These are phyloP conservation scores for Leucopsar rothschildi DNA, from an alignment of 2,113 vertebrate species.

Conservation along the genomic window DNA sequence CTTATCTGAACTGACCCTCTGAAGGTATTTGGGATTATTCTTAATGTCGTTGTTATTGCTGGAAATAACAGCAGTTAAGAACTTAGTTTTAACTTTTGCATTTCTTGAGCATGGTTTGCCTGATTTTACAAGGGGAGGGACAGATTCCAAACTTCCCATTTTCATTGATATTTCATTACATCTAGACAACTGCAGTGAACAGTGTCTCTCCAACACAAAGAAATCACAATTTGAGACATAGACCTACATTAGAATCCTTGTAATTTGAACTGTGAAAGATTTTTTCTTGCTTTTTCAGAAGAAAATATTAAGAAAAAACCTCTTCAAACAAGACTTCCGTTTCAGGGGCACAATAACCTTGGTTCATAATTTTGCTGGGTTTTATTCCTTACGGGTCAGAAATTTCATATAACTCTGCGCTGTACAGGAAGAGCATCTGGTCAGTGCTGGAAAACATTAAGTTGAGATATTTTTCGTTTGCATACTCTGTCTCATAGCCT, in stretches of 20 bases:
- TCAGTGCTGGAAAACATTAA: background rate
- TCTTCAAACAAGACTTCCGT: background rate
- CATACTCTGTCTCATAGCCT: background rate
- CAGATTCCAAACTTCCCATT: background rate
- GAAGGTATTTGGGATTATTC: conserved; percentile 9
- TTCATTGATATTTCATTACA: background rate
- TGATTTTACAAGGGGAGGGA: background rate
- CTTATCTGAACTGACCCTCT: conserved; percentile 44
- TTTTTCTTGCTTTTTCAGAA: background rate
- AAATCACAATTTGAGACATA: background rate
- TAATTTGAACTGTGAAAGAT: background rate
- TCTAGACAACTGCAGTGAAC: background rate
- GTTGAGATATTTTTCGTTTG: background rate
- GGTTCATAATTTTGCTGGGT: background rate
- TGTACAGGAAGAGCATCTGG: background rate
- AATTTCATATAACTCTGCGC: background rate
- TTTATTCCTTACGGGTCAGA: background rate
- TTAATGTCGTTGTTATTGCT: background rate
- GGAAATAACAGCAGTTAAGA: background rate
- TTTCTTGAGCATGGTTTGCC: background rate
- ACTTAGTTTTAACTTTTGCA: background rate
- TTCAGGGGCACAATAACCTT: background rate
- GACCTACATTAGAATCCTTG: background rate
- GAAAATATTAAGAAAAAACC: background rate
- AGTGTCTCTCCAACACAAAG: background rate